phyloP scores from a whole-genome alignment of 92 coral and sea anemone genomes.

The Heliopora coerulea region DNA sequence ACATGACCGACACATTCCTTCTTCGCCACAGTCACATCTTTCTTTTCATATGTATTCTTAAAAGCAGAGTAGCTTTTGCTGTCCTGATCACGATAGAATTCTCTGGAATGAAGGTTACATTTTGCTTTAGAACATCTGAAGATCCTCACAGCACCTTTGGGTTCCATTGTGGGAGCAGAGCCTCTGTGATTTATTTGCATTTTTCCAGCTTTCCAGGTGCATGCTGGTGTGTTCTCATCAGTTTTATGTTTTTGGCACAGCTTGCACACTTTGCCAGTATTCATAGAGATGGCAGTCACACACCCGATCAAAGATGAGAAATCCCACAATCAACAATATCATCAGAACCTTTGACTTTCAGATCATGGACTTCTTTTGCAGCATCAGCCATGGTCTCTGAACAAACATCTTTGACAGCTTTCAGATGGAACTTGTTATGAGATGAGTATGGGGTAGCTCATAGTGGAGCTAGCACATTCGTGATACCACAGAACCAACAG shows the following conservation, averaged over 20 bases:
- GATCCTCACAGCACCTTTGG: constrained; percentile 43
- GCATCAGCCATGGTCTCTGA: constrained; percentile 43
- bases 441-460: constrained; percentile 14
- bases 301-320: constrained; percentile 45
- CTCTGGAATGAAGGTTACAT: constrained; percentile 37
- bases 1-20: constrained; percentile 49
- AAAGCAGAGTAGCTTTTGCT: constrained; percentile 45
- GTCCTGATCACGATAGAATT: constrained; percentile 56
- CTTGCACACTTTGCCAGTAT: constrained; percentile 53
- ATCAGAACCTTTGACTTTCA: constrained; percentile 14
- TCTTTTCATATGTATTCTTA: constrained; percentile 1
- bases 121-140: constrained; percentile 29
- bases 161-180: constrained; percentile 56
- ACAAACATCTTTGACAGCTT: constrained; percentile 29
- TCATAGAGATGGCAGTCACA: constrained; percentile 46
- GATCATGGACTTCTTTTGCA: constrained; percentile 38
- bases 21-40: constrained; percentile 22
- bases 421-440: constrained; percentile 43
- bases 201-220: background rate
- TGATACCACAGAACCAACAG: constrained; percentile 49
- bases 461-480: constrained; percentile 15
- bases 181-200: constrained; percentile 23
- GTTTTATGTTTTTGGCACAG: constrained; percentile 11
- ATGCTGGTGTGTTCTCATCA: constrained; percentile 49
- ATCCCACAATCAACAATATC: constrained; percentile 35